Conservation (phyloP, 2,113 vertebrate species). For the Manacus vitellinus region DNA sequence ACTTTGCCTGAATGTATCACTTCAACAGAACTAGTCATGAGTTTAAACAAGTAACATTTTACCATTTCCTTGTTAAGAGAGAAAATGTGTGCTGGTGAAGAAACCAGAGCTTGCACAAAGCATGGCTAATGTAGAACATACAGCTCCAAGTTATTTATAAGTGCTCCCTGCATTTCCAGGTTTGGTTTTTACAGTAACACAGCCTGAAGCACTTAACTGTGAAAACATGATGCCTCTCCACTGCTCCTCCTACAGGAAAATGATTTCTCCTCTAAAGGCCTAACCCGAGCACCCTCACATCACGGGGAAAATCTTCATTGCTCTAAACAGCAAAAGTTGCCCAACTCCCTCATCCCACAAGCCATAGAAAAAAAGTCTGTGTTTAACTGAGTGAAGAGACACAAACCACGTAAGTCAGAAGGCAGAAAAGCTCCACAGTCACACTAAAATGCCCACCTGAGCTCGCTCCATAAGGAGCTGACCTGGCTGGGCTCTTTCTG, state of each 20-base stretch:
- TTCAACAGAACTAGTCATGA: background rate
- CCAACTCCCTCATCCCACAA: background rate
- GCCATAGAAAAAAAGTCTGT: background rate
- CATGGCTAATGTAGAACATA: conserved; percentile 19
- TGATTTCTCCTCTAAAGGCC: background rate
- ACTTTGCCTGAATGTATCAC: background rate
- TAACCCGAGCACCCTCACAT: background rate
- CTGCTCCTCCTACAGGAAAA: conserved; percentile 46
- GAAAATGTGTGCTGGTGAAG: background rate
- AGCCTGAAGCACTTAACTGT: conserved; percentile 1
- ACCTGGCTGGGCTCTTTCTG: background rate
- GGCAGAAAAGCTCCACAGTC: background rate
- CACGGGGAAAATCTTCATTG: background rate
- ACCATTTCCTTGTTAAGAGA: background rate
- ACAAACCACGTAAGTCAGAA: rapidly evolving
- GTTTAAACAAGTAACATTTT: background rate
- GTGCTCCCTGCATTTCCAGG: conserved; percentile 19
- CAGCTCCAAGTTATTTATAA: conserved; percentile 40
- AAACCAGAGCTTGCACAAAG: background rate
- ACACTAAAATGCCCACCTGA: background rate
- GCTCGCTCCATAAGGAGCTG: background rate
- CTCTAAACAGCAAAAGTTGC: background rate
- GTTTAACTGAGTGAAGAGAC: background rate
- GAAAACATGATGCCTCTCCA: background rate
- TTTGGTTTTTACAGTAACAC: background rate